These are phyloP conservation scores for Octodonta nipae DNA, from an alignment of 2,888 invertebrate species.

Conservation along the genomic window DNA sequence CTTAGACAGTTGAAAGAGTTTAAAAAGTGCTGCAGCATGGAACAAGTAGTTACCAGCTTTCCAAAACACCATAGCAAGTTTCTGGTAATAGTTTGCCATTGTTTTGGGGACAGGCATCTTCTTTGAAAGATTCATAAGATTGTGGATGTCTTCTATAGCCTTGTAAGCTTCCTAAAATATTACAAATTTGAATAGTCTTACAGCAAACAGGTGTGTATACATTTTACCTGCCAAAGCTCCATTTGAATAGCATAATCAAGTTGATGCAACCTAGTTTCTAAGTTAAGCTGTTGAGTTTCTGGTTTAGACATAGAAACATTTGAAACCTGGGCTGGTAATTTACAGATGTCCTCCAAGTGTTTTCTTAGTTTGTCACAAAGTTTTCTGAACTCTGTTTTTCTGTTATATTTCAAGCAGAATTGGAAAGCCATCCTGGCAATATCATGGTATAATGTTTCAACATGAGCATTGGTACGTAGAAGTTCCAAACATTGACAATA, in stretches of 20 bases:
- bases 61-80: constrained; percentile 96
- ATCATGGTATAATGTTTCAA: constrained; percentile 94
- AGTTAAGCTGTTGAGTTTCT: constrained; percentile 91
- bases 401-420: constrained; percentile 92
- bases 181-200: too few relatives aligned
- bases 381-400: constrained; percentile 97
- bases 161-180: constrained; percentile 97
- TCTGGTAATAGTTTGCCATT: constrained; percentile 98
- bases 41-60: constrained; percentile 96
- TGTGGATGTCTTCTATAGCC: constrained; percentile 96
- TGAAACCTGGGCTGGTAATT: constrained; percentile 71
- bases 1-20: constrained; percentile 82
- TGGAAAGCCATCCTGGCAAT: constrained; percentile 97
- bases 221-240: constrained; percentile 87
- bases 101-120: constrained; percentile 93
- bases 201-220: too few relatives aligned
- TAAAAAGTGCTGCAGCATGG: constrained; percentile 91
- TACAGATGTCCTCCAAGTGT: constrained; percentile 92
- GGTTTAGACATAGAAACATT: constrained; percentile 89
- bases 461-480: constrained; percentile 87
- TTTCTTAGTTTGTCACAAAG: constrained; percentile 92
- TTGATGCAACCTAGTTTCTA: constrained; percentile 91
- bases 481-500: constrained; percentile 97
- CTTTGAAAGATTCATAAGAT: constrained; percentile 90
- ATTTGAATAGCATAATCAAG: constrained; percentile 96